These are phyloP conservation scores for Meiosimyza platycephala DNA, from an alignment of 2,888 invertebrate species.

Conservation along the genomic window DNA sequence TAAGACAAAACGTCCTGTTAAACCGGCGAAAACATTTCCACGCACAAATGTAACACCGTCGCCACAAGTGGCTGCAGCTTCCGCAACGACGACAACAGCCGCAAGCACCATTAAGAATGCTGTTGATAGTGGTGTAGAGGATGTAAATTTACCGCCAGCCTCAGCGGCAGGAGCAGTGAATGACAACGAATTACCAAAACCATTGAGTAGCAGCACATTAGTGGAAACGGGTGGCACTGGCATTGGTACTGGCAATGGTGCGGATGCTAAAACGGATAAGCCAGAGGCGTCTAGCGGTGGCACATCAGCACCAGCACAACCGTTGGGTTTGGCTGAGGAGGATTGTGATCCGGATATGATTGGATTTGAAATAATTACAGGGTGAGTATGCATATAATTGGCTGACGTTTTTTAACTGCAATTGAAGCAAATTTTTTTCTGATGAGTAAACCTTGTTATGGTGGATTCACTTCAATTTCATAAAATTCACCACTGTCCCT, in stretches of 20 bases:
- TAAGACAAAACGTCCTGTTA: constrained; percentile 64
- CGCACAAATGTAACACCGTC: constrained; percentile 64
- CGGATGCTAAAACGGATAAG: constrained; percentile 59
- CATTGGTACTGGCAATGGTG: constrained; percentile 27
- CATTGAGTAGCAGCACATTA: constrained; percentile 46
- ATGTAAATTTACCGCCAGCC: constrained; percentile 45
- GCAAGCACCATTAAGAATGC: constrained; percentile 33
- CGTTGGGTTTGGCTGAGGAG: constrained; percentile 68
- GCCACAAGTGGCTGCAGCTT: constrained; percentile 48
- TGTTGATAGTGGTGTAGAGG: constrained; percentile 48
- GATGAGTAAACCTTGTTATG: too few species aligned
- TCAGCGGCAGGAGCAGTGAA: constrained; percentile 45
- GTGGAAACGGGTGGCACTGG: constrained; percentile 38
- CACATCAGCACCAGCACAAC: constrained; percentile 34
- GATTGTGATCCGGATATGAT: constrained; percentile 92
- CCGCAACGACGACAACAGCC: constrained; percentile 34
- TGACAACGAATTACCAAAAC: constrained; percentile 63
- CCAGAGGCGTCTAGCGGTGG: constrained; percentile 45
- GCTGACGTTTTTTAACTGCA: background rate
- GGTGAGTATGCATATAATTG: constrained; percentile 68
- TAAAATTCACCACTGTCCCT: background rate
- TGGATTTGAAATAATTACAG: constrained; percentile 92
- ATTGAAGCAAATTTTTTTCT: too few species aligned
- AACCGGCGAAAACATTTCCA: constrained; percentile 65
- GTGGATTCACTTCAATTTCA: too few species aligned